These are phyloP conservation scores for Smittia aterrima DNA, from an alignment of 2,888 invertebrate species.

Conservation along the genomic window DNA sequence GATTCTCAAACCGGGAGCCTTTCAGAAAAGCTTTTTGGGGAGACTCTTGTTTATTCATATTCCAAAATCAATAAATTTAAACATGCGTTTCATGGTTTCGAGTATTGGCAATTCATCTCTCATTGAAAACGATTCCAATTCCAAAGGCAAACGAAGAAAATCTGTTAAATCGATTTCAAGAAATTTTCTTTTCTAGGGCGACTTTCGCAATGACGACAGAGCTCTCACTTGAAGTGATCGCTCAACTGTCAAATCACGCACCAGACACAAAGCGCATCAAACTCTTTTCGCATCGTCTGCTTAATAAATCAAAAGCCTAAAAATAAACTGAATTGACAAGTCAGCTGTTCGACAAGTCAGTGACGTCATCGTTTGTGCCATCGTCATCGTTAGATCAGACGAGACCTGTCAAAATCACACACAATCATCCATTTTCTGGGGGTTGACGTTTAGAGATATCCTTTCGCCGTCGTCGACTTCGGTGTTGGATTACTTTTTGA, in stretches of 20 bases:
- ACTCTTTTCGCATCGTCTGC: neutral
- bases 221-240: too few relatives aligned
- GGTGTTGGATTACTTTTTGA: neutral
- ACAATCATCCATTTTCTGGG: neutral
- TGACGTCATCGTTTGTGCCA: neutral
- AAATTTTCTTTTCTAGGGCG: neutral
- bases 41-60: constrained; percentile 21
- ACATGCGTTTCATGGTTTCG: constrained; percentile 25
- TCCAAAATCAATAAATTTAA: constrained; percentile 36
- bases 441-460: neutral
- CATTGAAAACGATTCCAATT: too few relatives aligned
- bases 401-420: constrained; percentile 23
- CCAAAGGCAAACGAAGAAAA: too few relatives aligned
- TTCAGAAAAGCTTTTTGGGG: neutral
- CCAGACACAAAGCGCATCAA: too few relatives aligned
- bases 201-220: too few relatives aligned
- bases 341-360: neutral
- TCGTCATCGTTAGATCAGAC: constrained; percentile 13
- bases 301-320: neutral
- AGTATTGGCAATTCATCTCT: neutral
- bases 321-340: neutral
- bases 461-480: neutral
- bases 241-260: too few relatives aligned
- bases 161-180: neutral
- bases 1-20: too few relatives aligned